These are phyloP conservation scores for Argyrosomus regius DNA, from an alignment of 2,797 vertebrate genomes.

Conservation along the genomic window DNA sequence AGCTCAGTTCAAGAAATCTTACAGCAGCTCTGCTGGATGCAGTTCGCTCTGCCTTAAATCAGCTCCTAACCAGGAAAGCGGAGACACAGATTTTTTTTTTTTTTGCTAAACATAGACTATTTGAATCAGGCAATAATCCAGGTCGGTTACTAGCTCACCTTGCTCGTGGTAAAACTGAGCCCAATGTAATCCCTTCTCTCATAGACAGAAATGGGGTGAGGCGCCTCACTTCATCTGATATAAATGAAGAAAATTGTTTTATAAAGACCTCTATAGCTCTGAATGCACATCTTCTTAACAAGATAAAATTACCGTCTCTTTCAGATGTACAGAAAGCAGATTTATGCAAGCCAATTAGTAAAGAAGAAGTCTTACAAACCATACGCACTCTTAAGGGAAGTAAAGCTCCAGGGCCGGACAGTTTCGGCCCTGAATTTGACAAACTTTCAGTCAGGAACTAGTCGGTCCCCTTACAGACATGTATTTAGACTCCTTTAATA, in stretches of 20 bases:
- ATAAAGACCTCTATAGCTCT: neutral
- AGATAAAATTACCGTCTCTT: neutral
- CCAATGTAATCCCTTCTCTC: neutral
- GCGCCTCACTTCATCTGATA: neutral
- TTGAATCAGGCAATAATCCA: slow-evolving; percentile 20
- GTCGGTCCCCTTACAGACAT: neutral
- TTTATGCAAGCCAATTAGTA: neutral
- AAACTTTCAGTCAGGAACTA: neutral
- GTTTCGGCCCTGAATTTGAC: neutral
- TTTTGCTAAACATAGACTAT: slow-evolving; percentile 4
- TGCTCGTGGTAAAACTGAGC: neutral
- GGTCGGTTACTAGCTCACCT: neutral
- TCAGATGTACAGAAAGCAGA: neutral
- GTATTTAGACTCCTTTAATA: neutral
- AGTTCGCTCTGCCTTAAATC: neutral
- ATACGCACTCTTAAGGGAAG: neutral
- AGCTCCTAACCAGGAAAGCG: neutral
- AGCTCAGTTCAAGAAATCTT: neutral
- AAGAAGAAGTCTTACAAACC: neutral
- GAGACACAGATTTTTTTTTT: slow-evolving; percentile 5
- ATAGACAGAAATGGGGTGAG: neutral
- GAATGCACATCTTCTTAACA: neutral
- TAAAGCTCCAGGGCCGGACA: neutral
- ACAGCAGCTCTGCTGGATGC: neutral
- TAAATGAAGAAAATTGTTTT: slow-evolving; percentile 12